These are phyloP conservation scores for Propithecus deckenii DNA, from an alignment of 2,797 vertebrate genomes.

Conservation along the genomic window DNA sequence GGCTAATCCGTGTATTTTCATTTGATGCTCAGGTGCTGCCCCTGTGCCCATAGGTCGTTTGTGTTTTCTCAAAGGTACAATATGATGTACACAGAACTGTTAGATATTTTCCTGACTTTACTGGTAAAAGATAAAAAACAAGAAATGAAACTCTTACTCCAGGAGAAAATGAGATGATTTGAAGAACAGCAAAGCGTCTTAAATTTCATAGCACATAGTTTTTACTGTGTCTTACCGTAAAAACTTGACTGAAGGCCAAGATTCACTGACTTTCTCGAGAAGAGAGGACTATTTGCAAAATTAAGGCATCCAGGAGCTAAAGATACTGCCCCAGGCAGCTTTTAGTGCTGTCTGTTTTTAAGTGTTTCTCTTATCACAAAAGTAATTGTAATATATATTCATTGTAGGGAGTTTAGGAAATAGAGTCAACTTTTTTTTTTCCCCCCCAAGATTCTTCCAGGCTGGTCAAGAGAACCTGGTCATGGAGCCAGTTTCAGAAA, in stretches of 20 bases:
- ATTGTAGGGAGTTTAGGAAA: not conserved
- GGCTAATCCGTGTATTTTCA: not conserved
- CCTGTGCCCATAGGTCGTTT: not conserved
- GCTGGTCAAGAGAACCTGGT: not conserved
- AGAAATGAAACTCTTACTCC: not conserved
- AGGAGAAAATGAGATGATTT: conserved; percentile 40
- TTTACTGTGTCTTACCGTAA: not conserved
- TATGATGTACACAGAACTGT: not conserved
- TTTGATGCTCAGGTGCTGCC: not conserved
- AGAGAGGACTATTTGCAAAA: not conserved
- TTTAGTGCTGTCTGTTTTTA: not conserved
- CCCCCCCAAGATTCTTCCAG: not conserved
- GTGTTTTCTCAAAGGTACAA: not conserved
- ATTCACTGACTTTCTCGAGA: not conserved
- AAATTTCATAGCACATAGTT: not conserved
- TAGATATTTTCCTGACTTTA: conserved; percentile 11
- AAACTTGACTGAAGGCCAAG: conserved; percentile 30
- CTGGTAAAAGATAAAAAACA: conserved; percentile 3
- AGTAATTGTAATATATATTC: not conserved
- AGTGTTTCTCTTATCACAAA: not conserved
- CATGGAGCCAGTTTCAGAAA: not conserved
- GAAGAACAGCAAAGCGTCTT: not conserved
- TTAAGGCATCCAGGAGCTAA: not conserved
- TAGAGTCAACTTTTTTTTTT: not conserved
- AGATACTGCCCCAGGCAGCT: not conserved